phyloP scores from a whole-genome alignment of 2,113 vertebrate genomes.

The Gymnarchus niloticus region DNA sequence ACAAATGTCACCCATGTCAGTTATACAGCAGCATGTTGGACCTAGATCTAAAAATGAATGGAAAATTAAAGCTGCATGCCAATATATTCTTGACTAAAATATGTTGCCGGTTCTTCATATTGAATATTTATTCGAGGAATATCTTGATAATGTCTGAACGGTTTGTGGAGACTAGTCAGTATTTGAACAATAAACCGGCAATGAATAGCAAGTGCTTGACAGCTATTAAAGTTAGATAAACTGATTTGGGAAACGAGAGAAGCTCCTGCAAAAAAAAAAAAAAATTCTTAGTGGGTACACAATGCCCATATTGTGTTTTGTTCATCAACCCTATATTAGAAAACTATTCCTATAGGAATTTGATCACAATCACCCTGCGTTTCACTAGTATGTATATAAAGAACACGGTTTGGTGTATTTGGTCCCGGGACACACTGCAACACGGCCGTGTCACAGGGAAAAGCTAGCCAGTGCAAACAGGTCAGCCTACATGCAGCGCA shows the following conservation, averaged over 20 bases:
- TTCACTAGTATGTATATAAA: too few relatives aligned
- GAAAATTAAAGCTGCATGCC: not conserved
- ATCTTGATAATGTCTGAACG: too few relatives aligned
- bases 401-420: not conserved
- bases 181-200: not conserved
- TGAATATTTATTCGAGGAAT: too few relatives aligned
- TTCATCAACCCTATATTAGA: too few relatives aligned
- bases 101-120: not conserved
- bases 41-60: not conserved
- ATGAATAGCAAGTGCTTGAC: not conserved
- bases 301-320: too few relatives aligned
- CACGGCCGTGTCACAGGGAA: not conserved
- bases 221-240: too few relatives aligned
- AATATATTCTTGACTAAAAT: not conserved
- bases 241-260: too few relatives aligned
- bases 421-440: too few relatives aligned
- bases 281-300: too few relatives aligned
- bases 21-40: not conserved
- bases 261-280: too few relatives aligned
- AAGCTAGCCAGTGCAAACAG: not conserved
- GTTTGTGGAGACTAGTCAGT: not conserved
- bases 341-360: too few relatives aligned
- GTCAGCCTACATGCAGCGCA: not conserved
- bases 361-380: too few relatives aligned
- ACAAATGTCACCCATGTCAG: not conserved